Evolutionary conservation across 2,888 invertebrate species (phyloP).

Genomic region (Sinohyriopsis cumingii): DNA sequence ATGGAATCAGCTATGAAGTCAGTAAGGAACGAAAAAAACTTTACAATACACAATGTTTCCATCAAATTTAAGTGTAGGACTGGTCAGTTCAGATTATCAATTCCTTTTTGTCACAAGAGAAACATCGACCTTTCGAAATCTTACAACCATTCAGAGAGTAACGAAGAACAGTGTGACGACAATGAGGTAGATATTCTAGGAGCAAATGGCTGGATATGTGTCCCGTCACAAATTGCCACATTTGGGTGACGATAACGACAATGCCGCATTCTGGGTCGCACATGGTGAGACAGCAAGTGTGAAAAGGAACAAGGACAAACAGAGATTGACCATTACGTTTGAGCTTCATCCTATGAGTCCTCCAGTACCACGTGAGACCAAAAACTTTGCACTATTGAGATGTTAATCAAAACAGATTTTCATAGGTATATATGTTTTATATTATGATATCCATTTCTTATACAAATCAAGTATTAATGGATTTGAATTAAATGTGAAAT

Average conservation of each 20-base stretch:
- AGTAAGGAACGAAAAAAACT: conserved; percentile 14
- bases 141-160: too few relatives aligned
- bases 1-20: conserved; percentile 35
- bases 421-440: too few relatives aligned
- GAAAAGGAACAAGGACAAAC: conserved; percentile 5
- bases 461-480: too few relatives aligned
- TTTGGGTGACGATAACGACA: too few relatives aligned
- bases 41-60: conserved; percentile 26
- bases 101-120: conserved; percentile 20
- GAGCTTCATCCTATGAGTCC: conserved; percentile 16
- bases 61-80: conserved; percentile 14
- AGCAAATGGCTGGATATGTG: too few relatives aligned
- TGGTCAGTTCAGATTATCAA: conserved; percentile 20
- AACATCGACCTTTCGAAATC: conserved; percentile 19
- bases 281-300: conserved; percentile 22
- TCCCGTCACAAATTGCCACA: too few relatives aligned
- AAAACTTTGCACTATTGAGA: conserved; percentile 16
- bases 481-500: too few relatives aligned
- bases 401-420: not conserved
- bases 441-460: too few relatives aligned
- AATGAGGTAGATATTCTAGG: too few relatives aligned
- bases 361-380: not conserved
- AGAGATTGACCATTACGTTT: conserved; percentile 16
- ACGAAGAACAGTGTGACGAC: not conserved
- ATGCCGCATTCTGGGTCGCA: conserved; percentile 14